Evolutionary conservation across 2,797 vertebrate species (phyloP).

Genomic region (Numenius phaeopus): DNA sequence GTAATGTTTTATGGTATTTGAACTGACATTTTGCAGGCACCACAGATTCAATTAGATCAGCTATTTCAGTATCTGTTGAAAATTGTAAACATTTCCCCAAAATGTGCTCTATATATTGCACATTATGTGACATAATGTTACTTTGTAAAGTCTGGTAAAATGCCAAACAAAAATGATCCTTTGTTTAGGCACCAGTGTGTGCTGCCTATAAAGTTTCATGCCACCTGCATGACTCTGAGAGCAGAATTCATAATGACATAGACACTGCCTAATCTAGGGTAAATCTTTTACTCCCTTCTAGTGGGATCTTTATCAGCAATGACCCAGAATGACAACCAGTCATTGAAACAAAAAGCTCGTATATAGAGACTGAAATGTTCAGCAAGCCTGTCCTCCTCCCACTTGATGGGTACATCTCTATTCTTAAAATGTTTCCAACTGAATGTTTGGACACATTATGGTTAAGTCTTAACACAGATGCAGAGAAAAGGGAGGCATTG

Average conservation of each 20-base stretch:
- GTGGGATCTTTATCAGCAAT: constrained; percentile 42
- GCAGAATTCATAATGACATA: constrained; percentile 42
- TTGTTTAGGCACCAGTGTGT: not conserved
- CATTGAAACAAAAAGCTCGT: constrained; percentile 8
- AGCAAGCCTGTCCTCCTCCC: not conserved
- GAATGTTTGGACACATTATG: not conserved
- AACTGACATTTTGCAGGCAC: constrained; percentile 41
- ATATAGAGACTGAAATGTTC: not conserved
- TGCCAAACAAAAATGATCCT: not conserved
- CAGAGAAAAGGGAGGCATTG: not conserved
- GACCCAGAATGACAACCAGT: constrained; percentile 53
- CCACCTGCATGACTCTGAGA: constrained; percentile 37
- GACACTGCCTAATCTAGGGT: not conserved
- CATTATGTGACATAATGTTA: not conserved
- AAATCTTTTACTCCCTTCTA: constrained; percentile 38
- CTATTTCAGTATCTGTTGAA: constrained; percentile 40
- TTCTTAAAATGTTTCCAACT: constrained; percentile 5
- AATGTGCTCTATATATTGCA: not conserved
- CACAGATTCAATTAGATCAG: constrained; percentile 55
- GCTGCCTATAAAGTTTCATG: not conserved
- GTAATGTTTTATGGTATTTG: constrained; percentile 23
- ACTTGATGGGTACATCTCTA: not conserved
- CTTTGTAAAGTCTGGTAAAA: constrained; percentile 14
- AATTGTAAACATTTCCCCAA: constrained; percentile 8
- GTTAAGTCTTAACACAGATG: not conserved